phyloP scores from a whole-genome alignment of 2,797 vertebrate genomes.

The Rhabdomys pumilio region DNA sequence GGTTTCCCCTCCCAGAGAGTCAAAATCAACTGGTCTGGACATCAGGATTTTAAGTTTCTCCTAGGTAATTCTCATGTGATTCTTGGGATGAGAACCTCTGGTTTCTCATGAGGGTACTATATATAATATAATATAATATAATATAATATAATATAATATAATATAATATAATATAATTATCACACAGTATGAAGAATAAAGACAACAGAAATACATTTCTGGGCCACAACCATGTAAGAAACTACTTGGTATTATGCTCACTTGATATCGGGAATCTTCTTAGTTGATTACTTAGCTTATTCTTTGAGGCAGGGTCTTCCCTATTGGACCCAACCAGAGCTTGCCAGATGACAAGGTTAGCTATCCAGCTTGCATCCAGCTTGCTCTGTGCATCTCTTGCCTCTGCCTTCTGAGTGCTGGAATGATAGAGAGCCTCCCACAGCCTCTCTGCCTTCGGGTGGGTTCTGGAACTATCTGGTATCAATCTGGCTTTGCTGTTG shows the following conservation, averaged over 20 bases:
- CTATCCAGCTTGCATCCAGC: background rate
- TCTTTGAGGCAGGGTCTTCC: background rate
- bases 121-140: background rate
- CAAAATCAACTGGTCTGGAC: background rate
- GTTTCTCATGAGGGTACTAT: background rate
- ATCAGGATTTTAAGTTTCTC: background rate
- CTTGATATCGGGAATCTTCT: background rate
- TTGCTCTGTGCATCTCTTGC: background rate
- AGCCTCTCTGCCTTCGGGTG: background rate
- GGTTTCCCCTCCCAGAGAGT: background rate
- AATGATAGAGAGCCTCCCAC: background rate
- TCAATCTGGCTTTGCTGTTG: background rate
- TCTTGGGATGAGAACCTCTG: background rate
- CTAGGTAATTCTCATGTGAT: background rate
- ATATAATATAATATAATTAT: no score
- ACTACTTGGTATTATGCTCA: background rate
- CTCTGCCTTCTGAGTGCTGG: background rate
- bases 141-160: no score
- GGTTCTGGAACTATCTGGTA: background rate
- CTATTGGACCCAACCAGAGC: background rate
- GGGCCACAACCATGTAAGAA: background rate
- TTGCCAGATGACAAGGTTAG: background rate
- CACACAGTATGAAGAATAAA: background rate
- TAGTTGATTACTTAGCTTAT: background rate
- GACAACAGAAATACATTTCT: background rate